phyloP scores from a whole-genome alignment of 2,113 vertebrate species.

The Mastomys coucha region DNA sequence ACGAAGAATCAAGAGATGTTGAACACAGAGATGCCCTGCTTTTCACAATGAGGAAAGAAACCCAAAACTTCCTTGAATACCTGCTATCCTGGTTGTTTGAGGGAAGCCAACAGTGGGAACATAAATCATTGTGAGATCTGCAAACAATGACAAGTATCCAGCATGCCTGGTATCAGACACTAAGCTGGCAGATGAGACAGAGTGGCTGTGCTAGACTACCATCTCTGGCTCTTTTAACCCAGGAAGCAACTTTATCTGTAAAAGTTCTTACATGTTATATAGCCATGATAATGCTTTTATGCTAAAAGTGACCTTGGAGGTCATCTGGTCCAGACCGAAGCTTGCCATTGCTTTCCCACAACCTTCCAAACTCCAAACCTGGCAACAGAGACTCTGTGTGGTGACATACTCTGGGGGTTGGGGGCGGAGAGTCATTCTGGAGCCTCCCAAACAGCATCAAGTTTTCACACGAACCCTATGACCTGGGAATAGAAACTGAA shows the following conservation, averaged over 20 bases:
- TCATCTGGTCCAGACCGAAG: not conserved
- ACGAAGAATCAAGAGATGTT: not conserved
- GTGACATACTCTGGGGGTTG: rapidly evolving
- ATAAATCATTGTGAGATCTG: conserved; percentile 10
- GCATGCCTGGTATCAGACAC: not conserved
- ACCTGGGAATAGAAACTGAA: conserved; percentile 27
- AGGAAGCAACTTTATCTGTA: not conserved
- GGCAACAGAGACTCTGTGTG: not conserved
- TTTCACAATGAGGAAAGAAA: not conserved
- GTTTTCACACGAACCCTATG: conserved; percentile 84
- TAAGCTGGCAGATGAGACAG: not conserved
- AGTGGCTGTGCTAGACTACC: not conserved
- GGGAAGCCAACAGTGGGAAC: conserved; percentile 9
- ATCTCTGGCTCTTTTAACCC: not conserved
- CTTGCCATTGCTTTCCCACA: not conserved
- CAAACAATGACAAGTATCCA: not conserved
- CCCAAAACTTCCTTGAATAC: not conserved
- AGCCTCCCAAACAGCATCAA: conserved; percentile 85
- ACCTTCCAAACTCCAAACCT: rapidly evolving
- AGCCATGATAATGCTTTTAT: not conserved
- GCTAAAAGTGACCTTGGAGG: not conserved
- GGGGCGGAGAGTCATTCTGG: conserved; percentile 76
- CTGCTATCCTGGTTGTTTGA: not conserved
- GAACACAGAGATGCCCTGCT: not conserved
- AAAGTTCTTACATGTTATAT: not conserved